phyloP scores from a whole-genome alignment of 2,113 vertebrate species.

The Thamnophis sirtalis region DNA sequence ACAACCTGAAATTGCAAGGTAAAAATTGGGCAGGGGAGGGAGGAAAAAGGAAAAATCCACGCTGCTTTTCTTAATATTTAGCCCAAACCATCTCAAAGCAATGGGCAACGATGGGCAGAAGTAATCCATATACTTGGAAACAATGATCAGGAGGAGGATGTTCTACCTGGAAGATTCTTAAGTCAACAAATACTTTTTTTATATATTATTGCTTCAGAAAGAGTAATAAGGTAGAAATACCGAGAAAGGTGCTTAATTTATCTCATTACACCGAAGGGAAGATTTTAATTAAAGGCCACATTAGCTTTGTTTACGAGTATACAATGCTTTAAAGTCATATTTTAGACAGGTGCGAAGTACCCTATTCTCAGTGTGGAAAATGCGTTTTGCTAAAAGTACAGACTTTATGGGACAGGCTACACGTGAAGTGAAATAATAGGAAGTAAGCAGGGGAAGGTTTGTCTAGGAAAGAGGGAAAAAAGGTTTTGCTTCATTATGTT shows the following conservation, averaged over 20 bases:
- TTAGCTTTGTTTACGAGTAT: not conserved
- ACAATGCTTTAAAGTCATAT: not conserved
- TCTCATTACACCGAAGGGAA: not conserved
- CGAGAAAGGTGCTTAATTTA: not conserved
- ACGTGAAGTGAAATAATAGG: not conserved
- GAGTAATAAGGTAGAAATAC: not conserved
- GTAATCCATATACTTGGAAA: accelerated
- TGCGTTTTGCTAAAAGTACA: not conserved
- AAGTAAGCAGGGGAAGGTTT: not conserved
- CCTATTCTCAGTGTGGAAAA: not conserved
- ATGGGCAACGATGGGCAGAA: not conserved
- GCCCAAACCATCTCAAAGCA: not conserved
- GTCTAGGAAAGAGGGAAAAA: not conserved
- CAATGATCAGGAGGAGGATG: not conserved
- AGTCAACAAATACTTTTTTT: not conserved
- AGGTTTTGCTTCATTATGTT: not conserved
- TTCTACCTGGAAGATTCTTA: not conserved
- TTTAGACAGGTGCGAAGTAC: not conserved
- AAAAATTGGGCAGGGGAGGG: conserved; percentile 7
- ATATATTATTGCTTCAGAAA: not conserved
- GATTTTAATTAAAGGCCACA: not conserved
- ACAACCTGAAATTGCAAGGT: conserved; percentile 94
- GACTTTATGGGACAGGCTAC: not conserved
- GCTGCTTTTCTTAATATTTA: not conserved
- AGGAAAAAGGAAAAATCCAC: not conserved